phyloP scores from a whole-genome alignment of 1,140 invertebrate species.

The Grapholita molesta region DNA sequence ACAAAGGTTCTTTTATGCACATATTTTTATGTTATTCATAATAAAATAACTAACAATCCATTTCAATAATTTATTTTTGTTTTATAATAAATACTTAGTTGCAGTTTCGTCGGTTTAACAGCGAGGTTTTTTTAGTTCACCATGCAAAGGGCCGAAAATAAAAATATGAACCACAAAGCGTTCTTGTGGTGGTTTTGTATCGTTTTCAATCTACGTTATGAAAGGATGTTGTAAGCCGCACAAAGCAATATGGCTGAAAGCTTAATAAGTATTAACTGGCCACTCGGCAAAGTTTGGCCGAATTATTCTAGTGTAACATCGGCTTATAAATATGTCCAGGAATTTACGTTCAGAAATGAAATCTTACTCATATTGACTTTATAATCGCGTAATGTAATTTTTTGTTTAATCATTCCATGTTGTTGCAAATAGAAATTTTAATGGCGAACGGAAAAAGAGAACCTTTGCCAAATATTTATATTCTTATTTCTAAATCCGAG shows the following conservation, averaged over 20 bases:
- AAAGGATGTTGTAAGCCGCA: constrained; percentile 51
- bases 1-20: no score
- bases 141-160: constrained; percentile 44
- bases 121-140: constrained; percentile 32
- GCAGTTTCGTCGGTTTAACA: constrained; percentile 24
- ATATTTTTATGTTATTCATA: no score
- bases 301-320: background rate
- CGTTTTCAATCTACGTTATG: constrained; percentile 66
- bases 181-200: constrained; percentile 68
- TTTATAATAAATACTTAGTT: background rate
- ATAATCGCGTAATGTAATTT: no score
- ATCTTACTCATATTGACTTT: no score
- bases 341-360: no score
- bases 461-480: background rate
- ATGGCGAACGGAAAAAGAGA: no score
- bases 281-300: background rate
- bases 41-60: no score
- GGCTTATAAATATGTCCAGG: background rate
- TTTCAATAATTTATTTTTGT: no score
- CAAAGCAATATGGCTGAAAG: constrained; percentile 65
- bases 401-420: no score
- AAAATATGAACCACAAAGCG: constrained; percentile 60
- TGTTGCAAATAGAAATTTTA: no score
- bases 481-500: no score
- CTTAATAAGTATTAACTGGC: constrained; percentile 52